These are phyloP conservation scores for Brachyistius frenatus DNA, from an alignment of 2,113 vertebrate species.

Conservation along the genomic window DNA sequence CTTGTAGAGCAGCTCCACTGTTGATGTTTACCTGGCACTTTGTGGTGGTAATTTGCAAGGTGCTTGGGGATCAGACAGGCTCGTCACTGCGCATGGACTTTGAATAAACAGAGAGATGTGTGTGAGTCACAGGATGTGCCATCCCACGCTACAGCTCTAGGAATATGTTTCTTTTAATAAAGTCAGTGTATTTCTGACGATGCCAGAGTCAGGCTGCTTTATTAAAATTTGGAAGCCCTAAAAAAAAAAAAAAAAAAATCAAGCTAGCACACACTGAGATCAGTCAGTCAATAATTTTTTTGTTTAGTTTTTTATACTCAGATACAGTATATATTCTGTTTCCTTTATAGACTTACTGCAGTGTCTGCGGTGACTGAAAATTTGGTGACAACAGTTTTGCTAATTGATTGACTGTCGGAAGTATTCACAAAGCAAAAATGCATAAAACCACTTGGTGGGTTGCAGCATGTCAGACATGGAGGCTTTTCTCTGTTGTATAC, in stretches of 20 bases:
- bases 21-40: conserved; percentile 48
- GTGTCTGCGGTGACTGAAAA: background rate
- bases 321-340: background rate
- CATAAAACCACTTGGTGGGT: too few species aligned
- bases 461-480: too few species aligned
- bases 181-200: conserved; percentile 24
- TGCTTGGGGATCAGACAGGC: conserved; percentile 37
- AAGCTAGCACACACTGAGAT: too few species aligned
- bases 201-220: conserved; percentile 19
- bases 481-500: too few species aligned
- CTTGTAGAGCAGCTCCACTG: conserved; percentile 11
- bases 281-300: too few species aligned
- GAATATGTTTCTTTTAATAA: conserved; percentile 62
- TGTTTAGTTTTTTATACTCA: too few species aligned
- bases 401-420: too few species aligned
- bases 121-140: conserved; percentile 19
- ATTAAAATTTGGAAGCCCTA: conserved; percentile 48
- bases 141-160: conserved; percentile 25
- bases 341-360: background rate
- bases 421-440: too few species aligned
- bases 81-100: conserved; percentile 32
- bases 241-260: too few species aligned
- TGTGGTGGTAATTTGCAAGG: conserved; percentile 47
- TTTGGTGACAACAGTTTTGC: too few species aligned
- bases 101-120: conserved; percentile 44